Evolutionary conservation across 2,113 vertebrate genomes (phyloP).

Genomic region (Erinaceus europaeus): DNA sequence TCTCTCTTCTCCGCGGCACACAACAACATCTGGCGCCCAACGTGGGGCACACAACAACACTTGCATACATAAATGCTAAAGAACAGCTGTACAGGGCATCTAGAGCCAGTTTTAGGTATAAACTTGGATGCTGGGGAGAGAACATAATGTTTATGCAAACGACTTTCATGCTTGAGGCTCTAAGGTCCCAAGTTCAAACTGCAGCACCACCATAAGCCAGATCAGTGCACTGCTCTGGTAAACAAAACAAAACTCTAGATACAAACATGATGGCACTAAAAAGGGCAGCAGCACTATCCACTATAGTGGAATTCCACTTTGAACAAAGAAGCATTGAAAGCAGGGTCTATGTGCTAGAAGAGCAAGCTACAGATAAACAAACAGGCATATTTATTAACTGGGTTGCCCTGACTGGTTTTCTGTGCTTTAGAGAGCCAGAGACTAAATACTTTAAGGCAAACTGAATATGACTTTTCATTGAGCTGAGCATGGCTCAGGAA

Average conservation of each 20-base stretch:
- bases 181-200: too few species aligned
- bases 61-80: too few species aligned
- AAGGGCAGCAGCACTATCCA: not conserved
- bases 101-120: too few species aligned
- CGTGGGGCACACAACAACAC: too few species aligned
- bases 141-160: too few species aligned
- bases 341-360: not conserved
- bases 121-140: too few species aligned
- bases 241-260: too few species aligned
- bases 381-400: not conserved
- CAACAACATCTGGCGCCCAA: too few species aligned
- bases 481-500: not conserved
- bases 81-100: not conserved
- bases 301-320: not conserved
- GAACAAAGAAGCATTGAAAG: not conserved
- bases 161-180: too few species aligned
- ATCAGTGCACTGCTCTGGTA: too few species aligned
- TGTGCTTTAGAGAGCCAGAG: not conserved
- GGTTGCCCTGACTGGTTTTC: not conserved
- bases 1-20: too few species aligned
- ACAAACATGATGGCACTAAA: not conserved
- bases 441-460: not conserved
- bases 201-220: too few species aligned
- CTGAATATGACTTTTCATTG: not conserved
- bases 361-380: not conserved